Conservation (phyloP, 2,888 invertebrate species). For the Seira sanloemensis region DNA sequence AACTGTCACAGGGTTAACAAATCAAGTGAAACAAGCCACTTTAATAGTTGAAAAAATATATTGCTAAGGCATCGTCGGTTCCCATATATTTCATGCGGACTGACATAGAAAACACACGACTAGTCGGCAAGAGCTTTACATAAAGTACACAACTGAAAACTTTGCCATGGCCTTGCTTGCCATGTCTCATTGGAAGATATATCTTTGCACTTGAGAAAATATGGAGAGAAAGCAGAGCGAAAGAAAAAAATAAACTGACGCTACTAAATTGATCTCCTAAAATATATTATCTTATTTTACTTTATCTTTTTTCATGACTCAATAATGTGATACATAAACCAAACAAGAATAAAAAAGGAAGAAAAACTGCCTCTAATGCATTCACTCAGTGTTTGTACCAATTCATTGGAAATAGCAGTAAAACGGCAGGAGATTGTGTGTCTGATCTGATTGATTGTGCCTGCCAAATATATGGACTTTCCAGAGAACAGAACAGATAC, state of each 20-base stretch:
- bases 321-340: slow-evolving; percentile 41
- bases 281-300: slow-evolving; percentile 19
- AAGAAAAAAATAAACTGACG: slow-evolving; percentile 18
- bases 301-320: slow-evolving; percentile 59
- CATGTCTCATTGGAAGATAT: not conserved
- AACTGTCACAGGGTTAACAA: slow-evolving; percentile 44
- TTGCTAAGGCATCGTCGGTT: slow-evolving; percentile 15
- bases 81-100: slow-evolving; percentile 42
- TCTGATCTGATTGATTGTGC: slow-evolving; percentile 62
- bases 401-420: slow-evolving; percentile 51
- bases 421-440: slow-evolving; percentile 61
- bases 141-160: slow-evolving; percentile 11
- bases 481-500: slow-evolving; percentile 44
- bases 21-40: slow-evolving; percentile 27
- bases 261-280: slow-evolving; percentile 9
- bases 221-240: slow-evolving; percentile 11
- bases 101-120: slow-evolving; percentile 22
- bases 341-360: slow-evolving; percentile 36
- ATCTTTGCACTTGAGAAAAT: slow-evolving; percentile 5
- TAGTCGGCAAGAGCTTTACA: slow-evolving; percentile 17
- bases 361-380: slow-evolving; percentile 52
- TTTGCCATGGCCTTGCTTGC: slow-evolving; percentile 3
- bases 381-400: slow-evolving; percentile 50
- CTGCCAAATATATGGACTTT: slow-evolving; percentile 54
- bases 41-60: slow-evolving; percentile 27